Percentiles rank a stretch among this genome's conserved stretches.
These are phyloP conservation scores for Dryobota labecula DNA, from an alignment of 2,888 invertebrate species.

Conservation along the genomic window DNA sequence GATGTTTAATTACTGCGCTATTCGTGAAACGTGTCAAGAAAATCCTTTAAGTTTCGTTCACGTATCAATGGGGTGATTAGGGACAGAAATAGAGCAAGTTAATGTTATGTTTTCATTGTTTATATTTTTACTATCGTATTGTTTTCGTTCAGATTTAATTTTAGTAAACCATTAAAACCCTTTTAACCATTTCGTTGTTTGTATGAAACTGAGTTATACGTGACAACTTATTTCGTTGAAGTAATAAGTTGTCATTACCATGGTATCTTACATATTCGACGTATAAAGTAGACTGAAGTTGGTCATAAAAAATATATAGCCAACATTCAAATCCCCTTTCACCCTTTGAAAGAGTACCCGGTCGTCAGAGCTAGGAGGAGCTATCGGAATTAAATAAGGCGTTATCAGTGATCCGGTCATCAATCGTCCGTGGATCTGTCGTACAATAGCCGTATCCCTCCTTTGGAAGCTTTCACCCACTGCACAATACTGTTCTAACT, in stretches of 20 bases:
- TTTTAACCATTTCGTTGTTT: background rate
- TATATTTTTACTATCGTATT: conserved; percentile 7
- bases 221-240: background rate
- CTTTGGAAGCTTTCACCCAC: conserved; percentile 68
- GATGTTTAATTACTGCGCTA: conserved; percentile 56
- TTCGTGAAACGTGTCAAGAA: conserved; percentile 51
- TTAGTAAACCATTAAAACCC: background rate
- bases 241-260: background rate
- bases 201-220: background rate
- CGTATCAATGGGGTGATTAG: conserved; percentile 40
- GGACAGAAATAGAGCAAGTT: conserved; percentile 47
- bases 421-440: conserved; percentile 75
- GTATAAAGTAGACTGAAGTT: background rate
- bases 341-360: conserved; percentile 69
- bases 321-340: conserved; percentile 15
- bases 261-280: background rate
- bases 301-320: background rate
- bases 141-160: conserved; percentile 17
- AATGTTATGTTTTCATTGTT: conserved; percentile 20
- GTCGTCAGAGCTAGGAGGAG: conserved; percentile 27
- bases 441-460: conserved; percentile 79
- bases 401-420: conserved; percentile 84
- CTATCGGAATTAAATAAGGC: conserved; percentile 80
- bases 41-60: conserved; percentile 24
- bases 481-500: conserved; percentile 54